A percentile compares a stretch with the other conserved stretches of the same genome.
Conservation (phyloP, 2,113 vertebrate genomes). For the Capra hircus region DNA sequence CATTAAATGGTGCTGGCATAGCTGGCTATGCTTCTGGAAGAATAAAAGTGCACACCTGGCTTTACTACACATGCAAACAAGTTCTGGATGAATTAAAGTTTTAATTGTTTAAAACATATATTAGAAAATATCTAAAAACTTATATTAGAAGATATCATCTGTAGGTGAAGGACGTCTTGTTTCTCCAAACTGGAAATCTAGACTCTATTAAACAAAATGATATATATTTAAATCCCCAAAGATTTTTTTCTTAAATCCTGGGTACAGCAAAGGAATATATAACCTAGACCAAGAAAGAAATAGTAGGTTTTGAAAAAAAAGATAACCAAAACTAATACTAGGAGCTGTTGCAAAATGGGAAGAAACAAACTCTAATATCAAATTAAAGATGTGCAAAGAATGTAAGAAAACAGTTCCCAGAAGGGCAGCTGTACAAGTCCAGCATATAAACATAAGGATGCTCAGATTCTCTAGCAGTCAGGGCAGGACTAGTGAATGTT, state of each 20-base stretch:
- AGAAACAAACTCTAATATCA: background rate
- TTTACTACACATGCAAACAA: background rate
- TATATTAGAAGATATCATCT: background rate
- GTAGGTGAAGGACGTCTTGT: background rate
- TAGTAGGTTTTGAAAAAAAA: background rate
- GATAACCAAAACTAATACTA: background rate
- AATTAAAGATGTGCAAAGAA: background rate
- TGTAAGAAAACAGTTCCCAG: background rate
- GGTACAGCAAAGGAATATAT: background rate
- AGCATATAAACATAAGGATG: background rate
- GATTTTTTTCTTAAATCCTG: background rate
- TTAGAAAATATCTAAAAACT: background rate
- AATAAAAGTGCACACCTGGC: background rate
- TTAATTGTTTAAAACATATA: background rate
- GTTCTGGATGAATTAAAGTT: background rate
- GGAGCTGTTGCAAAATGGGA: background rate
- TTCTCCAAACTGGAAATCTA: background rate
- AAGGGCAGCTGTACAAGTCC: background rate
- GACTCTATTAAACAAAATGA: background rate
- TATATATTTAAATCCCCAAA: background rate
- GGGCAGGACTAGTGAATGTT: too few species aligned
- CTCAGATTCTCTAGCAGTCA: background rate
- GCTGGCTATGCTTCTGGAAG: background rate
- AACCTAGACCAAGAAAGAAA: background rate
- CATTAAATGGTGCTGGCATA: background rate